Evolutionary conservation across 2,113 vertebrate genomes (phyloP).

Genomic region (Fulmarus glacialis): DNA sequence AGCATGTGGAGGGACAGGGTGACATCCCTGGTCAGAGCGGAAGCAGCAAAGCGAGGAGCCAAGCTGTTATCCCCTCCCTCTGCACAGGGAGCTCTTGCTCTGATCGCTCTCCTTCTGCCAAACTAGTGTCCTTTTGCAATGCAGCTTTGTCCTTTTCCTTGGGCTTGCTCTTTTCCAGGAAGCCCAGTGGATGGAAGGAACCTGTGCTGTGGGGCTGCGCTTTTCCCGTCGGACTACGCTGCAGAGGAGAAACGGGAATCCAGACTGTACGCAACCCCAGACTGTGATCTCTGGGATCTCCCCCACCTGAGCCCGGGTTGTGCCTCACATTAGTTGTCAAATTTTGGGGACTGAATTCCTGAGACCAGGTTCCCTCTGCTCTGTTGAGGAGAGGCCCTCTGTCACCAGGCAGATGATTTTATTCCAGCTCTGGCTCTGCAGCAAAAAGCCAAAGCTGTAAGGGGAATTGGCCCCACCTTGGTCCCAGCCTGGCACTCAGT

Average conservation of each 20-base stretch:
- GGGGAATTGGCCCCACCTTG: not conserved
- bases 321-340: not conserved
- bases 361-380: not conserved
- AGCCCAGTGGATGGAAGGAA: not conserved
- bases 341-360: not conserved
- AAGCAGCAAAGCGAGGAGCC: not conserved
- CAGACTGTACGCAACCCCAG: rapidly evolving
- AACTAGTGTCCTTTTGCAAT: not conserved
- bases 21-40: not conserved
- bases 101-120: not conserved
- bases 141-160: slow-evolving; percentile 4
- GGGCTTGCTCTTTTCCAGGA: not conserved
- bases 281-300: not conserved
- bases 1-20: not conserved
- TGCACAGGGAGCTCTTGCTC: not conserved
- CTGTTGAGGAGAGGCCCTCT: not conserved
- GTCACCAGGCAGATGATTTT: not conserved
- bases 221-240: not conserved
- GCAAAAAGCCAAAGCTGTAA: not conserved
- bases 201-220: not conserved
- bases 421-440: not conserved
- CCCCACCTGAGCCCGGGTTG: not conserved
- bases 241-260: not conserved
- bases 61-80: not conserved
- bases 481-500: not conserved